phyloP scores from a whole-genome alignment of 2,888 invertebrate species.

The Melanotus villosus region DNA sequence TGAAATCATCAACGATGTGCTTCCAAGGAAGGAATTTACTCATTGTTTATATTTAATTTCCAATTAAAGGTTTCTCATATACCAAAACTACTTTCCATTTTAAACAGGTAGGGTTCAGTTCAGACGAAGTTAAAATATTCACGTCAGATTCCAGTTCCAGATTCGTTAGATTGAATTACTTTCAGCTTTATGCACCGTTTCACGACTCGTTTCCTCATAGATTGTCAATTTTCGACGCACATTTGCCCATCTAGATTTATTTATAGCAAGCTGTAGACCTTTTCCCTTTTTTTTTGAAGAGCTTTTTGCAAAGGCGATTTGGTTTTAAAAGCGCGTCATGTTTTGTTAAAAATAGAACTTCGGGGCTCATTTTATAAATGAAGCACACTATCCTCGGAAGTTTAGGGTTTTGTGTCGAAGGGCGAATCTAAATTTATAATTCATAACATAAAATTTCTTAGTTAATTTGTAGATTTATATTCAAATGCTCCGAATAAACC shows the following conservation, averaged over 20 bases:
- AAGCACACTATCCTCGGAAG: too few species aligned
- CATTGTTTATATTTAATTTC: neutral
- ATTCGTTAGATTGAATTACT: constrained; percentile 34
- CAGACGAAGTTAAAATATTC: constrained; percentile 6
- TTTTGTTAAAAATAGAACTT: neutral
- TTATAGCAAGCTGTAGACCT: constrained; percentile 17
- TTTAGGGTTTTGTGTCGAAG: too few species aligned
- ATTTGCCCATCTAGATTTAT: constrained; percentile 20
- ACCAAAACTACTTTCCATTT: constrained; percentile 11
- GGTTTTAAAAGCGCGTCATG: neutral
- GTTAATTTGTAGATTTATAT: too few species aligned
- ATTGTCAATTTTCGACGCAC: constrained; percentile 29
- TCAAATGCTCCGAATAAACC: too few species aligned
- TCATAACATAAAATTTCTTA: too few species aligned
- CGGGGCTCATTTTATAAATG: neutral
- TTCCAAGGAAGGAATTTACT: neutral
- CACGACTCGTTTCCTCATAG: constrained; percentile 25
- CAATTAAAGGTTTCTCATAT: neutral
- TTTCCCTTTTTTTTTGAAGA: neutral
- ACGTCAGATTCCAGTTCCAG: constrained; percentile 9
- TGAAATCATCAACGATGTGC: neutral
- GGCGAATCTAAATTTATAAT: too few species aligned
- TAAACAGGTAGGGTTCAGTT: constrained; percentile 13
- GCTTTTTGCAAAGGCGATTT: constrained; percentile 7
- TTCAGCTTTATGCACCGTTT: constrained; percentile 33